phyloP scores from a whole-genome alignment of 92 coral and sea anemone species.

The Heteractis magnifica region DNA sequence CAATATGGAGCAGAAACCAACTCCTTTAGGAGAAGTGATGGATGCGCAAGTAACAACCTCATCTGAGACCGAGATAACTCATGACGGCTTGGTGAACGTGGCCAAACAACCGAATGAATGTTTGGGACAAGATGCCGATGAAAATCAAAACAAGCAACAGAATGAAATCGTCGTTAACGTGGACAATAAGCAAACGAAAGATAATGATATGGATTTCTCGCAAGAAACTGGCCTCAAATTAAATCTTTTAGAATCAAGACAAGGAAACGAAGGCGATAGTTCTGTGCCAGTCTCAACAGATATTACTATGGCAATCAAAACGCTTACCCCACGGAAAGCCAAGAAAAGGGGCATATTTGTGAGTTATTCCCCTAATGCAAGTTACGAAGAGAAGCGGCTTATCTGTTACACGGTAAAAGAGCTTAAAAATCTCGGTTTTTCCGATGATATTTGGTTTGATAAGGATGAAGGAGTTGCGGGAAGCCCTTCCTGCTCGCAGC shows the following conservation, averaged over 20 bases:
- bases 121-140: conserved; percentile 1
- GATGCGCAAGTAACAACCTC: background rate
- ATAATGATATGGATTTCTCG: background rate
- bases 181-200: conserved; percentile 2
- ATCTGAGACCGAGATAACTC: background rate
- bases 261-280: conserved; percentile 9
- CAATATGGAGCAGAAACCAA: conserved; percentile 7
- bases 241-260: background rate
- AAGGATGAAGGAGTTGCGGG: conserved; percentile 64
- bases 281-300: conserved; percentile 3
- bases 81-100: background rate
- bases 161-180: conserved; percentile 15
- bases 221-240: conserved; percentile 6
- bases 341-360: conserved; percentile 84
- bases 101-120: conserved; percentile 18
- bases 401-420: conserved; percentile 78
- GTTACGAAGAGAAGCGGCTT: conserved; percentile 75
- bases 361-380: conserved; percentile 82
- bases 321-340: conserved; percentile 58
- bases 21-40: background rate
- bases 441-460: conserved; percentile 96
- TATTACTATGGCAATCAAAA: conserved; percentile 29
- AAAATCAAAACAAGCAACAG: conserved; percentile 21
- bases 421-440: conserved; percentile 80
- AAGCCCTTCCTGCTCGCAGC: conserved; percentile 71